Evolutionary conservation across 2,113 vertebrate species (phyloP), one percentile per base, ranked within the genome.

Genomic region (Gallinago media): DNA sequence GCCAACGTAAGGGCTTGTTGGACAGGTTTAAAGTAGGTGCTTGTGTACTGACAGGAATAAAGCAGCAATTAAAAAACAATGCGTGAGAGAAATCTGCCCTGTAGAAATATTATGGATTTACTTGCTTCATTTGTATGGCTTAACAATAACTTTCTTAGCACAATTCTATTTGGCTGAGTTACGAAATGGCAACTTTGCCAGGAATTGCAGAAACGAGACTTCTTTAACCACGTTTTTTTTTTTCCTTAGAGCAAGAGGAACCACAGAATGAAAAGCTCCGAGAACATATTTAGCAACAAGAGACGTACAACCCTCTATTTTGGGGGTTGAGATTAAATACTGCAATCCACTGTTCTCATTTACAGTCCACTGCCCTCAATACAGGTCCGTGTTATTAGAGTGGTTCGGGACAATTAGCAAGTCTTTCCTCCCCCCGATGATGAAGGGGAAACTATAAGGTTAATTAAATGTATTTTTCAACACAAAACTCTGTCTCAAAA

Each of bases 381-480:
- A 10, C 3, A 47, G 66, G 63, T 34, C 50, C 29, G 3, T 1
- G 27, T 12, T 34, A 38, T 16, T 15, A 23, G 73, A 76, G 81
- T 10, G 0, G 23, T 14, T 15, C 23, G 6, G 47, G 16, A 59
- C 80, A 58, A 62, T 29, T 6, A 59, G 40, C 46, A 38, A 44
- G 63, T 19, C 25, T 23, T 18, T 29, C 27, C 40, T 42, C 40
- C 52, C 52, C n/a, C 62, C 56, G 82, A 63, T 9, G 70, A 78
- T 5, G 58, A 77, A 93, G 42, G 50, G 78, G 55, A 75, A 65
- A n/a, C 32, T 65, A 61, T 54, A 49, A 76, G 66, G 88, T 58
- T 85, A 93, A 96, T 90, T 73, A 84, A 79, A 87, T 54, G 32
- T 25, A 66, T 92, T 85, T 82, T 68, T 77, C 85, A 89, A 90